A percentile compares a stretch with the other conserved stretches of the same genome.
phyloP scores from a whole-genome alignment of 2,797 vertebrate genomes.

The Leuciscus waleckii region DNA sequence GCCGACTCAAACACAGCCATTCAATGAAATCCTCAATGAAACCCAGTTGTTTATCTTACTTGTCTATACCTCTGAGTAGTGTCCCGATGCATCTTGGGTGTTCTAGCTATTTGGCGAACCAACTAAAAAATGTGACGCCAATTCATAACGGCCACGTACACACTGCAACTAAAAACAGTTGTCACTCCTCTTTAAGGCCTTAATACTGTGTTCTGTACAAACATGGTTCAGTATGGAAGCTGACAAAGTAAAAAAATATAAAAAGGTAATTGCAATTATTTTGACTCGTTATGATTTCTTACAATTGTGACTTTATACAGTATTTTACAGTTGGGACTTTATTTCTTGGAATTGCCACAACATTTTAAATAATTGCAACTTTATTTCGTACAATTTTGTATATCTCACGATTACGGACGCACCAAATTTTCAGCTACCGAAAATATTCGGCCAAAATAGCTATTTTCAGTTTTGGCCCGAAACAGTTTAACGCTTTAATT shows the following conservation, averaged over 20 bases:
- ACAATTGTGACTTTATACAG: not conserved
- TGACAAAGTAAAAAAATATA: not conserved
- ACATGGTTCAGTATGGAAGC: not conserved
- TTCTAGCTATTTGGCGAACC: conserved; percentile 32
- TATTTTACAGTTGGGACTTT: not conserved
- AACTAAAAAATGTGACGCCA: conserved; percentile 11
- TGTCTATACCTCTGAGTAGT: conserved; percentile 36
- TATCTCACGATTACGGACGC: not conserved
- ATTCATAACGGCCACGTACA: not conserved
- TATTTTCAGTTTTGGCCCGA: too few species aligned
- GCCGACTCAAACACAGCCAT: conserved; percentile 50
- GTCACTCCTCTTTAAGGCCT: not conserved
- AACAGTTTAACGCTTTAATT: not conserved
- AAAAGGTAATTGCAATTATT: not conserved
- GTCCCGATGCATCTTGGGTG: conserved; percentile 36
- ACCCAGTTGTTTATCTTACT: conserved; percentile 38
- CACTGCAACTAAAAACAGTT: not conserved
- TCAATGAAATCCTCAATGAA: conserved; percentile 52
- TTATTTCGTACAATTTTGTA: not conserved
- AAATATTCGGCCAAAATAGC: too few species aligned
- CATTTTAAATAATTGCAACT: not conserved
- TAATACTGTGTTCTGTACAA: not conserved
- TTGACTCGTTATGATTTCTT: not conserved
- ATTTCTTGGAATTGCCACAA: not conserved
- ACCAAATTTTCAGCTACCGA: too few species aligned